phyloP scores from a whole-genome alignment of 2,113 vertebrate species.

The Pseudois nayaur region DNA sequence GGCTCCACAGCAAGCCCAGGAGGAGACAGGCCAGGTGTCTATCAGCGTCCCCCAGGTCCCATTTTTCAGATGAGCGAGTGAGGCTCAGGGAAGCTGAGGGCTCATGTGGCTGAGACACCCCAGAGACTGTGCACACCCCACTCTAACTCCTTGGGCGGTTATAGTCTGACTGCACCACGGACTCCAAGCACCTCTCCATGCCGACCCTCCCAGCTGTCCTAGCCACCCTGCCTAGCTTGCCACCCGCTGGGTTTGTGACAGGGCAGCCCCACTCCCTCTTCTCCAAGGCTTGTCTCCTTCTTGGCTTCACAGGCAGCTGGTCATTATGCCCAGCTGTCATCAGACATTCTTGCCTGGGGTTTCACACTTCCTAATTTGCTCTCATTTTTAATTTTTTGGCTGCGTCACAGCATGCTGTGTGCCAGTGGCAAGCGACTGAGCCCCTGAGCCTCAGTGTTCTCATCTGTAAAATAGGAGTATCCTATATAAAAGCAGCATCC shows the following conservation, averaged over 20 bases:
- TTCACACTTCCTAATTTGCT: neutral
- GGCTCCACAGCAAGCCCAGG: neutral
- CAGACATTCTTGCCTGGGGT: neutral
- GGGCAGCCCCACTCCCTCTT: neutral
- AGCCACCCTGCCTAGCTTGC: fast-evolving
- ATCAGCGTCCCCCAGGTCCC: neutral
- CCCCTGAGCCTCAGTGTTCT: neutral
- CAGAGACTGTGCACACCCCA: neutral
- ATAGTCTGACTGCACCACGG: neutral
- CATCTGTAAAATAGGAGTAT: neutral
- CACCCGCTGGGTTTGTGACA: neutral
- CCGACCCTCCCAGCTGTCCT: neutral
- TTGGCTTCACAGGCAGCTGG: neutral
- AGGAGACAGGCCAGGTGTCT: neutral
- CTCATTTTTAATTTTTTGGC: neutral
- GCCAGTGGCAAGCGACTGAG: neutral
- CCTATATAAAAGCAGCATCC: neutral
- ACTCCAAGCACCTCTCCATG: fast-evolving
- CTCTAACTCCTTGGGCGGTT: fast-evolving
- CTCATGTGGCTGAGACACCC: fast-evolving
- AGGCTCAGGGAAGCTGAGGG: neutral
- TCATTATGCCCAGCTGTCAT: fast-evolving
- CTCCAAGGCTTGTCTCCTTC: neutral
- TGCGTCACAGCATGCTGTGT: neutral
- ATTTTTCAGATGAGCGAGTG: neutral